Base-by-base conservation (phyloP, 2,113 vertebrate species). In the Dicerorhinus sumatrensis region DNA sequence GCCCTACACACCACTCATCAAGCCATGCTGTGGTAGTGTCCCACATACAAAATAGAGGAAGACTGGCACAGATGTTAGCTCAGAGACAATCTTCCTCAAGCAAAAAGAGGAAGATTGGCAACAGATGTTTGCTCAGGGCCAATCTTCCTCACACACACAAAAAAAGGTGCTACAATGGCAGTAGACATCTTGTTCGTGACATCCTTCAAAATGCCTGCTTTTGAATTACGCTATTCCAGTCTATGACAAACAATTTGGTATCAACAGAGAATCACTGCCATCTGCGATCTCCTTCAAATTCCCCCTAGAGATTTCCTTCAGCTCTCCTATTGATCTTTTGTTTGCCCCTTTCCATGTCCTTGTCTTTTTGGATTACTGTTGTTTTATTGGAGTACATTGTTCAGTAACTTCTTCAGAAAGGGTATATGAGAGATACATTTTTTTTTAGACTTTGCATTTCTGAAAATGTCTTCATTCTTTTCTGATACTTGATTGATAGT, bases 371-470 rank as follows among this genome's bases (percentile, higher is more conserved):
- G 46, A 70, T 51, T 79, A n/a, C 13, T 83, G 0, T 79, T 65
- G 21, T 89, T 63, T 92, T 36, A 63, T 14, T 89, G 29, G n/a
- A 65, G 51, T 77, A 25, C 31, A n/a, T 88, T 81, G 12, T 93
- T 73, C 25, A 70, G 65, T 39, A 36, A 25, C 83, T 83, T 81
- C 70, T 93, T 93, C 63, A 94, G 46, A 88, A 94, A 72, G 62
- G 11, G 4, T 82, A 5, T 27, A 3, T 62, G 76, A 85, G 51
- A 73, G 31, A 63, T 21, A 65, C 1, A 20, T 48, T 96, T 93
- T 60, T 42, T 86, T 82, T 20, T 27, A 51, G 67, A 51, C 17
- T 75, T 84, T 13, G 5, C 8, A 56, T 92, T 83, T 76, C 58
- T 76, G 58, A 69, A 60, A 96, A 75, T 67, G 36, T 36, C 65